Conservation (phyloP, 2,888 invertebrate genomes). For the Marasmarcha lunaedactyla region DNA sequence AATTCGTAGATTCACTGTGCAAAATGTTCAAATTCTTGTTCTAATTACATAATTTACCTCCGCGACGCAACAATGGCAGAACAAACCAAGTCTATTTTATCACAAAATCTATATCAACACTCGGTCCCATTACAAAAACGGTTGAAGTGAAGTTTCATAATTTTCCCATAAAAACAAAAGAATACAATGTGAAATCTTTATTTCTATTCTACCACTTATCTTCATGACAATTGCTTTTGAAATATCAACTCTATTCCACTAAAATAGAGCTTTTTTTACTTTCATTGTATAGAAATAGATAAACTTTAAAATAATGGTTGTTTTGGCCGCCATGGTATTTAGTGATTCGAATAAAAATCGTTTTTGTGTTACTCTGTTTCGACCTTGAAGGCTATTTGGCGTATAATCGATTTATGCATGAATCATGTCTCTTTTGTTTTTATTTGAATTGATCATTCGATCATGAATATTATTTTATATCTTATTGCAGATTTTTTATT, state of each 20-base stretch:
- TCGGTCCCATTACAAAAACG: conserved; percentile 13
- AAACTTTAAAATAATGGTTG: no score
- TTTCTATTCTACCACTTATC: not conserved
- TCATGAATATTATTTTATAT: no score
- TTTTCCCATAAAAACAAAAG: conserved; percentile 17
- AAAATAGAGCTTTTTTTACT: not conserved
- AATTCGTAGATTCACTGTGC: no score
- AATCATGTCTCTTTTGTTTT: no score
- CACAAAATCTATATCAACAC: conserved; percentile 6
- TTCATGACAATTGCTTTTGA: not conserved
- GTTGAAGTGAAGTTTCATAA: conserved; percentile 14
- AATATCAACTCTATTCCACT: not conserved
- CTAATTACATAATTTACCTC: not conserved
- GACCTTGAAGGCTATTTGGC: no score
- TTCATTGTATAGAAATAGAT: no score
- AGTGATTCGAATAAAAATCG: no score
- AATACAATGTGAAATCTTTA: conserved; percentile 14
- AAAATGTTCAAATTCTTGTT: not conserved
- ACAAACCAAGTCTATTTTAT: conserved; percentile 6
- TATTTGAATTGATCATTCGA: no score
- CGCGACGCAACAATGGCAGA: not conserved
- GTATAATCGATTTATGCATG: no score
- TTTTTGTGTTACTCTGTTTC: no score
- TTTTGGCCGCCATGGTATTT: no score
- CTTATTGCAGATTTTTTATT: no score